Evolutionary conservation across 2,888 invertebrate species (phyloP).

Genomic region (Ecdyonurus torrentis): DNA sequence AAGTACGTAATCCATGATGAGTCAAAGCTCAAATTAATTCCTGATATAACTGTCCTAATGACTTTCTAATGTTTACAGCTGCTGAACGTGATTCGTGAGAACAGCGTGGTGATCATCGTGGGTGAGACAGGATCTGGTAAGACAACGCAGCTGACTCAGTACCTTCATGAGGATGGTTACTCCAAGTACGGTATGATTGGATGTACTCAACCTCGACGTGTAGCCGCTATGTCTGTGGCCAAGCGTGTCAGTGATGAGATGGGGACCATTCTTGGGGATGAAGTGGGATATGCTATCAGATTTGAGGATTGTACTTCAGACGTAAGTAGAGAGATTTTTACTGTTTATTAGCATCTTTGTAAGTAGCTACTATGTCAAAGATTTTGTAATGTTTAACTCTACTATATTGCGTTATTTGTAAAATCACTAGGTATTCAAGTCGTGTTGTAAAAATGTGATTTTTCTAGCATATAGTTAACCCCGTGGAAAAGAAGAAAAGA

Average conservation of each 20-base stretch:
- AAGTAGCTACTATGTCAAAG: not conserved
- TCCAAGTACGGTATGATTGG: slow-evolving; percentile 87
- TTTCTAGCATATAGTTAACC: no score
- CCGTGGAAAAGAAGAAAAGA: no score
- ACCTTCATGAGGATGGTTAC: slow-evolving; percentile 93
- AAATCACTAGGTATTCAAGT: no score
- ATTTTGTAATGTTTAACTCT: not conserved
- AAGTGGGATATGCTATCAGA: slow-evolving; percentile 97
- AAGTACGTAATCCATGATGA: no score
- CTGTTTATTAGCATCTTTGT: not conserved
- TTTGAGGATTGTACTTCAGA: slow-evolving; percentile 98
- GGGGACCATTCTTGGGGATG: slow-evolving; percentile 71
- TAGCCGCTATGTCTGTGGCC: slow-evolving; percentile 99
- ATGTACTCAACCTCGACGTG: slow-evolving; percentile 93
- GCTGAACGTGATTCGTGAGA: slow-evolving; percentile 78
- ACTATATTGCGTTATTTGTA: not conserved
- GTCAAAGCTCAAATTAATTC: no score
- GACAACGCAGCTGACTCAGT: slow-evolving; percentile 95
- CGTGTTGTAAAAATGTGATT: no score
- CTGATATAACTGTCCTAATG: not conserved
- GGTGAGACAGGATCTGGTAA: slow-evolving; percentile 93
- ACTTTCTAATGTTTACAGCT: slow-evolving; percentile 27
- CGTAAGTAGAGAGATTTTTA: slow-evolving; percentile 21
- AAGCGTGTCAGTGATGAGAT: slow-evolving; percentile 98
- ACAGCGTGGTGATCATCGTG: slow-evolving; percentile 88